These are phyloP conservation scores for Pantala flavescens DNA, from an alignment of 1,140 invertebrate species.

Conservation along the genomic window DNA sequence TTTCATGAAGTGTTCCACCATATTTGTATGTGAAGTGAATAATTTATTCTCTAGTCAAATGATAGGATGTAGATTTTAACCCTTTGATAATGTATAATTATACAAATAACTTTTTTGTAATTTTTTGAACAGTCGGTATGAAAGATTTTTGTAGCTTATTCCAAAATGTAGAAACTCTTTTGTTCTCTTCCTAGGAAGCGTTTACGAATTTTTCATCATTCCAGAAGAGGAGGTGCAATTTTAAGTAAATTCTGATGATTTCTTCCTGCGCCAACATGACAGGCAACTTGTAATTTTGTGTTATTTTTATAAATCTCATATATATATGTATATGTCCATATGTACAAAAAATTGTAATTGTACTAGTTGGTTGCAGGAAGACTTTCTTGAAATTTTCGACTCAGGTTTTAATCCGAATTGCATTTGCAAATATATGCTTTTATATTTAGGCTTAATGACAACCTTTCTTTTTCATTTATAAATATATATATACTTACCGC, in stretches of 20 bases:
- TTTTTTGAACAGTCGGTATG: neutral
- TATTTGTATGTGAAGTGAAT: slow-evolving; percentile 7
- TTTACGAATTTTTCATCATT: neutral
- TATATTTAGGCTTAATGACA: slow-evolving; percentile 1
- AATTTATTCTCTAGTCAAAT: neutral
- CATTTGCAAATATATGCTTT: neutral
- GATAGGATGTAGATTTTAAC: neutral
- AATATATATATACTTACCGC: neutral
- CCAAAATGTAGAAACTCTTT: neutral
- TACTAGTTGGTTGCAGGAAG: neutral
- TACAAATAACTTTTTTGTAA: neutral
- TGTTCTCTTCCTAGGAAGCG: neutral
- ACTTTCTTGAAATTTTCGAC: neutral
- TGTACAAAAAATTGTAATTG: slow-evolving; percentile 10
- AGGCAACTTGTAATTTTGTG: neutral
- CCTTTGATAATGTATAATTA: slow-evolving; percentile 3
- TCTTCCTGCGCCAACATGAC: neutral
- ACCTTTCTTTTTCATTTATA: neutral
- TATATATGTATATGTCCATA: neutral
- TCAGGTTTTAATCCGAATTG: neutral
- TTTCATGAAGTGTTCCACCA: slow-evolving; percentile 9
- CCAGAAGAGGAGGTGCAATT: neutral
- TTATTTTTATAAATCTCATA: neutral
- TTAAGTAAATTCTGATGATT: neutral
- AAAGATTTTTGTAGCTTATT: neutral